Conservation (phyloP, 1,140 invertebrate species). For the Atta cephalotes region DNA sequence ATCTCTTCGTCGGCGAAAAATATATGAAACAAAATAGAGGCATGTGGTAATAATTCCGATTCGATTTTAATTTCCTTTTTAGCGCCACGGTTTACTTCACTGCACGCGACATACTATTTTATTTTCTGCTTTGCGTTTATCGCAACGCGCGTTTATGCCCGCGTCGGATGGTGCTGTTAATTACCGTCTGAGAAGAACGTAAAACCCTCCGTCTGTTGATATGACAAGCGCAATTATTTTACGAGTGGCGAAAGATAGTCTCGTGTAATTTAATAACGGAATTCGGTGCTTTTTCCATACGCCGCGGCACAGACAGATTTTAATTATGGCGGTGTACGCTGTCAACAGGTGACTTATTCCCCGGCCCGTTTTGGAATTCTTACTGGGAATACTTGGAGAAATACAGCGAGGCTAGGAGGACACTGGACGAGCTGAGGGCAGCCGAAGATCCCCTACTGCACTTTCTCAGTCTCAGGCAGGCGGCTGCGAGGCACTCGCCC, state of each 20-base stretch:
- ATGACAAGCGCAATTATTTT: conserved; percentile 50
- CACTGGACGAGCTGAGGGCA: conserved; percentile 82
- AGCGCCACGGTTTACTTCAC: conserved; percentile 3
- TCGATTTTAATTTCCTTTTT: conserved; percentile 48
- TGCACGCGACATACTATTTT: conserved; percentile 15
- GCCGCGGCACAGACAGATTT: conserved; percentile 21
- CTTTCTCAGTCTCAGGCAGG: conserved; percentile 82
- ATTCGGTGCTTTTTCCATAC: conserved; percentile 21
- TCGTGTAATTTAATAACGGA: conserved; percentile 52
- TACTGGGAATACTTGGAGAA: conserved; percentile 85
- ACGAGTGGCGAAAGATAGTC: conserved; percentile 8
- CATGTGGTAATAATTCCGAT: conserved; percentile 35
- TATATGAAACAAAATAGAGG: background rate
- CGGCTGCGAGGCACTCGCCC: conserved; percentile 83
- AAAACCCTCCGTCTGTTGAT: conserved; percentile 33
- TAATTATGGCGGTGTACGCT: conserved; percentile 53
- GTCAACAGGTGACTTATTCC: conserved; percentile 84
- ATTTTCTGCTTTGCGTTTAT: conserved; percentile 27
- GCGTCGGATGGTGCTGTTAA: conserved; percentile 14
- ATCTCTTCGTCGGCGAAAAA: background rate
- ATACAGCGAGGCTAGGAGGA: conserved; percentile 82
- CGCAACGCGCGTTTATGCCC: conserved; percentile 15
- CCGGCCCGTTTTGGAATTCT: conserved; percentile 83
- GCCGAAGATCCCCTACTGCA: conserved; percentile 83
- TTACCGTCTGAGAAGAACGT: conserved; percentile 13